Percentiles rank a stretch among this genome's conserved stretches.
Conservation (phyloP, 1,140 invertebrate species). For the Halotydeus destructor region DNA sequence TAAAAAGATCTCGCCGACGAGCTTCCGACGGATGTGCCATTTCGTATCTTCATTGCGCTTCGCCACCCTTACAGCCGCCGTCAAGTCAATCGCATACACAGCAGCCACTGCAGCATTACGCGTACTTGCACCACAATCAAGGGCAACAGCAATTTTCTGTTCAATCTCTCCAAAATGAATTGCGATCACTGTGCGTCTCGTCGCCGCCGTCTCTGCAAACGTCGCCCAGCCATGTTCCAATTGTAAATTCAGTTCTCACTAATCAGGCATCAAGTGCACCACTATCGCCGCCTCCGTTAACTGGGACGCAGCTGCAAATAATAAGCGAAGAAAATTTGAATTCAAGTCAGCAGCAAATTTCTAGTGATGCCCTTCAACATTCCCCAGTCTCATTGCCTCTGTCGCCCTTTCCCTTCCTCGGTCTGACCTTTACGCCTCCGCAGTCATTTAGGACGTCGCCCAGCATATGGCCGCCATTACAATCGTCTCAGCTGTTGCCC, state of each 20-base stretch:
- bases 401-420: slow-evolving; percentile 8
- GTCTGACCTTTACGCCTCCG: slow-evolving; percentile 8
- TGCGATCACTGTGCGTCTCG: slow-evolving; percentile 9
- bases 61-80: background rate
- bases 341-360: slow-evolving; percentile 3
- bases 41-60: background rate
- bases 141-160: slow-evolving; percentile 6
- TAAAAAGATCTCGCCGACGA: slow-evolving; percentile 3
- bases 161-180: slow-evolving; percentile 7
- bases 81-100: background rate
- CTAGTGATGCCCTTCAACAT: background rate
- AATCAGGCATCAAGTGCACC: background rate
- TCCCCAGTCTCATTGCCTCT: background rate
- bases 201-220: slow-evolving; percentile 13
- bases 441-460: slow-evolving; percentile 11
- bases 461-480: background rate
- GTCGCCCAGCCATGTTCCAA: slow-evolving; percentile 9
- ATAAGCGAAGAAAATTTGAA: slow-evolving; percentile 13
- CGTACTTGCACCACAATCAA: background rate
- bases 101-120: background rate
- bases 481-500: too few species aligned
- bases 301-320: slow-evolving; percentile 2
- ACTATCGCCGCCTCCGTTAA: slow-evolving; percentile 8
- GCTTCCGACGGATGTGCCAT: slow-evolving; percentile 5
- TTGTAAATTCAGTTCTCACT: background rate